Conservation (phyloP, 2,113 vertebrate genomes). For the Malurus melanocephalus region DNA sequence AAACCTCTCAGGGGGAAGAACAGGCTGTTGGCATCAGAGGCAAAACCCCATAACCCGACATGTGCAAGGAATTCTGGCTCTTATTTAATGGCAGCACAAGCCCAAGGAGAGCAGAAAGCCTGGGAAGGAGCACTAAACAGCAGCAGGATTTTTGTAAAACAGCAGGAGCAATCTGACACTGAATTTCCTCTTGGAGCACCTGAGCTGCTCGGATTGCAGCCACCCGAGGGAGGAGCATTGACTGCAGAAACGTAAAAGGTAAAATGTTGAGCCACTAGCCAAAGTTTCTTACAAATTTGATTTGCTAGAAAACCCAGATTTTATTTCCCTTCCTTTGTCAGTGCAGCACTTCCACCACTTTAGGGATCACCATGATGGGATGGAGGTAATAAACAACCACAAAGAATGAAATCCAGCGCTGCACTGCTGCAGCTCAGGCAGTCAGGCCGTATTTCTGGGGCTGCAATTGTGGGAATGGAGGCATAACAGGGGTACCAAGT, state of each 20-base stretch:
- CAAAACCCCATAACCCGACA: not conserved
- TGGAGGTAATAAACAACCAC: not conserved
- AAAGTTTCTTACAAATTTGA: not conserved
- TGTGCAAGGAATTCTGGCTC: not conserved
- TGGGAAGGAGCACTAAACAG: not conserved
- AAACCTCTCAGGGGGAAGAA: not conserved
- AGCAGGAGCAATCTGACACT: not conserved
- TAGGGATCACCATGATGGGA: not conserved
- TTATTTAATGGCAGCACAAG: not conserved
- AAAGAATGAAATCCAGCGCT: not conserved
- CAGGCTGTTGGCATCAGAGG: not conserved
- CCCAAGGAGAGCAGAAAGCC: not conserved
- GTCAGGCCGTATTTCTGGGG: not conserved
- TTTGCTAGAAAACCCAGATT: not conserved
- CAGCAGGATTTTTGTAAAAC: not conserved
- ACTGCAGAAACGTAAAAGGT: not conserved
- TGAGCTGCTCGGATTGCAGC: not conserved
- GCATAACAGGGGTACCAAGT: not conserved
- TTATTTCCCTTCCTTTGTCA: not conserved
- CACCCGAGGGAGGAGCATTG: not conserved
- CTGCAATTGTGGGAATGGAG: not conserved
- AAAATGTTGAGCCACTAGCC: not conserved
- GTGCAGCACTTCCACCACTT: not conserved
- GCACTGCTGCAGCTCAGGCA: not conserved
- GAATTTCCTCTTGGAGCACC: not conserved